Evolutionary conservation across 2,888 invertebrate genomes (phyloP).

Genomic region (Mellilla xanthometata): DNA sequence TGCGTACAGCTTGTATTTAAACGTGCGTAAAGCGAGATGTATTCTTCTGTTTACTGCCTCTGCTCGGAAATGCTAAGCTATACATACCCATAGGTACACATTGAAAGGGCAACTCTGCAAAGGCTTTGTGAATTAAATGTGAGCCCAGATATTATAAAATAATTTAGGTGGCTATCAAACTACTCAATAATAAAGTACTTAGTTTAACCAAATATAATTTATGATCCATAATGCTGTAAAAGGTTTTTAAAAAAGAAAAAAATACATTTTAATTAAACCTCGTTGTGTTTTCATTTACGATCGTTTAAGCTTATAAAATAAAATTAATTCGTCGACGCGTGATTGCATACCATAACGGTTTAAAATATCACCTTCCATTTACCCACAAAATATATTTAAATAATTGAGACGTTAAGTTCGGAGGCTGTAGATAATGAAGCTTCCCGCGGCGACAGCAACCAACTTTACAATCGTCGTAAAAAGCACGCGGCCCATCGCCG

Average conservation of each 20-base stretch:
- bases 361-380: constrained; percentile 3
- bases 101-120: too few relatives aligned
- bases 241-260: too few relatives aligned
- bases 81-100: too few relatives aligned
- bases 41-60: constrained; percentile 24
- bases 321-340: neutral
- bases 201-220: too few relatives aligned
- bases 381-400: constrained; percentile 19
- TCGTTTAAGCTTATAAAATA: too few relatives aligned
- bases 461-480: constrained; percentile 68
- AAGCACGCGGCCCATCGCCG: constrained; percentile 62
- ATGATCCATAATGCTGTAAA: too few relatives aligned
- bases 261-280: too few relatives aligned
- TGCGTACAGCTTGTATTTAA: constrained; percentile 58
- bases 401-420: constrained; percentile 36
- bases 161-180: too few relatives aligned
- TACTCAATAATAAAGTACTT: too few relatives aligned
- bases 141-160: too few relatives aligned
- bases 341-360: neutral
- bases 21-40: constrained; percentile 52
- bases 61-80: neutral
- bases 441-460: constrained; percentile 52
- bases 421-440: constrained; percentile 45
- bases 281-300: too few relatives aligned
- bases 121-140: too few relatives aligned